Evolutionary conservation across 2,113 vertebrate species (phyloP).

Genomic region (Pygoscelis antarcticus): DNA sequence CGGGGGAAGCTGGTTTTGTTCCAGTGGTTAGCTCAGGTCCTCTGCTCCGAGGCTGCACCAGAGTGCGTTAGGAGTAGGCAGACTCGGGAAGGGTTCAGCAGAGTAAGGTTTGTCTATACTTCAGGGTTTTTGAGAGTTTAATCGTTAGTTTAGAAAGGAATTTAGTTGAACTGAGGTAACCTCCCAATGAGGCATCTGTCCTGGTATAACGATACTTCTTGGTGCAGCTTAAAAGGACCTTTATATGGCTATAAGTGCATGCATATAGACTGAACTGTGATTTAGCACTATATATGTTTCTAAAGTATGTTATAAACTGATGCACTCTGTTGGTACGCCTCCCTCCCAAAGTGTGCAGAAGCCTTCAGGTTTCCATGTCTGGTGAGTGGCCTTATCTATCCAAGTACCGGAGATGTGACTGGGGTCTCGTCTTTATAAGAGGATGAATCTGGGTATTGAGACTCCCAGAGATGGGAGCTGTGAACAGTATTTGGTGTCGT

Average conservation of each 20-base stretch:
- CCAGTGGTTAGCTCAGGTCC: background rate
- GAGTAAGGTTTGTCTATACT: background rate
- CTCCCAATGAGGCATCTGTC: background rate
- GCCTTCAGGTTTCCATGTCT: background rate
- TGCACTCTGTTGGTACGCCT: background rate
- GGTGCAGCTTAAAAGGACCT: background rate
- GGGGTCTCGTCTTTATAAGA: accelerated
- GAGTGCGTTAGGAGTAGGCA: background rate
- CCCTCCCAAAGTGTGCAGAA: background rate
- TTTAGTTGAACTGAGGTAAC: background rate
- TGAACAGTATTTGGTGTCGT: background rate
- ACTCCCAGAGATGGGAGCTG: background rate
- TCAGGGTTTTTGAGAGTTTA: background rate
- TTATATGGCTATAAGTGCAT: accelerated
- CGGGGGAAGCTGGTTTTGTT: background rate
- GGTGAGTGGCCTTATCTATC: accelerated
- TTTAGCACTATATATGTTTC: background rate
- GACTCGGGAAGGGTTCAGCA: background rate
- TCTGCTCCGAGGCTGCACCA: background rate
- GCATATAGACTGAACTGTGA: background rate
- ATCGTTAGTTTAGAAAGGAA: background rate
- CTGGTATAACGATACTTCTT: background rate
- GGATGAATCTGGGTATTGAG: background rate
- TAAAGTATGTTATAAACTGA: background rate
- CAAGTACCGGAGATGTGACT: background rate